Conservation (phyloP, 1,140 invertebrate species). For the Limonius californicus region DNA sequence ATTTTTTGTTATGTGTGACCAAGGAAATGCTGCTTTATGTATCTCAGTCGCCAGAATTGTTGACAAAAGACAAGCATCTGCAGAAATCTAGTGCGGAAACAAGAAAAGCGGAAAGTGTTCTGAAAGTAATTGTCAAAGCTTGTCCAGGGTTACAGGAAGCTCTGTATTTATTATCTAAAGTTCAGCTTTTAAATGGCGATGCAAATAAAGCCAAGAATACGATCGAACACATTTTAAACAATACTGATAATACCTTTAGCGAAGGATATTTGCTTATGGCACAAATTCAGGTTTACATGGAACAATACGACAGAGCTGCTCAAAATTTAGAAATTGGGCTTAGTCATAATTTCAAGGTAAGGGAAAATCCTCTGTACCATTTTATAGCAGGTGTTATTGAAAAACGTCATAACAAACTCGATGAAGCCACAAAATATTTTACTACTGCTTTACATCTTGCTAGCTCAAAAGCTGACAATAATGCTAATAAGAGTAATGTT, state of each 20-base stretch:
- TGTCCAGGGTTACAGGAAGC: constrained; percentile 78
- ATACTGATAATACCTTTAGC: constrained; percentile 67
- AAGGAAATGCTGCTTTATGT: constrained; percentile 73
- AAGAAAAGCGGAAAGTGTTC: constrained; percentile 49
- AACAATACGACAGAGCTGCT: constrained; percentile 72
- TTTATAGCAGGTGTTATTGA: constrained; percentile 79
- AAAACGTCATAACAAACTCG: constrained; percentile 68
- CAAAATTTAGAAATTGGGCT: constrained; percentile 84
- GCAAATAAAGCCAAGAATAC: constrained; percentile 59
- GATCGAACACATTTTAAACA: constrained; percentile 70
- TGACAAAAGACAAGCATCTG: constrained; percentile 22
- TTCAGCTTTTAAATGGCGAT: constrained; percentile 77
- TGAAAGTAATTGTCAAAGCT: constrained; percentile 70
- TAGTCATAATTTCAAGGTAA: constrained; percentile 86
- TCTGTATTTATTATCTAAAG: constrained; percentile 71
- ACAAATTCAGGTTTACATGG: constrained; percentile 74
- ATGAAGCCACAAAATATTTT: constrained; percentile 74
- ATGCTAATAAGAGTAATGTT: constrained; percentile 10
- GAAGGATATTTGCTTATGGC: constrained; percentile 85
- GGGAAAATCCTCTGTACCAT: constrained; percentile 89
- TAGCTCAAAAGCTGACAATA: constrained; percentile 31
- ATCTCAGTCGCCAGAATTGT: constrained; percentile 58
- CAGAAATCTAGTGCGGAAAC: constrained; percentile 40
- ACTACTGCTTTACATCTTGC: constrained; percentile 62
- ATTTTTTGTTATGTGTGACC: constrained; percentile 77